Evolutionary conservation across 1,140 invertebrate species (phyloP), one percentile per base, ranked within the genome.

Genomic region (Hyles vespertilio): DNA sequence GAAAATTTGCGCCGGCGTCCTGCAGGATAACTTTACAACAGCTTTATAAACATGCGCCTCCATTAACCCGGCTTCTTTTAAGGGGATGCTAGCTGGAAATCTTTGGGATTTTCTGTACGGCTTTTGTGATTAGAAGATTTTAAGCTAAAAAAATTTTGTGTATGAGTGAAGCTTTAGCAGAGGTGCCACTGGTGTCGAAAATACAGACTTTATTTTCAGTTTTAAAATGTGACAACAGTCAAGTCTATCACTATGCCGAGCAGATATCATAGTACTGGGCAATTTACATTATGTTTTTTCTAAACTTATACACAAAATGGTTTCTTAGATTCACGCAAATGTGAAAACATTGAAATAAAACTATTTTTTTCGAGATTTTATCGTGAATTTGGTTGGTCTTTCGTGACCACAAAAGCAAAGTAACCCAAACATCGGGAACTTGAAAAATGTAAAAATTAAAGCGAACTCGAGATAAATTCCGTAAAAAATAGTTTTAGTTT

Each of bases 1-100:
- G 47, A 48, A 12, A 48, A 48, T 48, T 48, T 48, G 47, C 36
- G 22, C 22, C 47, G n/a, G n/a, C 47, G 47, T 22, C 47, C 47
- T 11, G 47, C n/a, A 22, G 47, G 47, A 48, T 22, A 48, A 48
- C n/a, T 48, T 48, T 22, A 46, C 44, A 46, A 10, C 44, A 46
- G 44, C 11, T 46, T 46, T 46, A 46, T 46, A 46, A 46, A 46
- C 44, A 46, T 46, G 9, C 11, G 3, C 3, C 9, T 11, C 44
- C n/a, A 48, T 48, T n/a, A 48, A 48, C 47, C 47, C n/a, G 11
- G 22, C n/a, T 11, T 48, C 22, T n/a, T 6, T 11, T 48, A 22
- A 22, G 22, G 36, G 36, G 36, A 5, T 40, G 36, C 36, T 40
- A 40, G 36, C 22, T 22, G 22, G 0, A 1, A 22, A 22, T 22